Evolutionary conservation across 2,888 invertebrate species (phyloP), one percentile per base, ranked within the genome.

Genomic region (Caenorhabditis sinica): DNA sequence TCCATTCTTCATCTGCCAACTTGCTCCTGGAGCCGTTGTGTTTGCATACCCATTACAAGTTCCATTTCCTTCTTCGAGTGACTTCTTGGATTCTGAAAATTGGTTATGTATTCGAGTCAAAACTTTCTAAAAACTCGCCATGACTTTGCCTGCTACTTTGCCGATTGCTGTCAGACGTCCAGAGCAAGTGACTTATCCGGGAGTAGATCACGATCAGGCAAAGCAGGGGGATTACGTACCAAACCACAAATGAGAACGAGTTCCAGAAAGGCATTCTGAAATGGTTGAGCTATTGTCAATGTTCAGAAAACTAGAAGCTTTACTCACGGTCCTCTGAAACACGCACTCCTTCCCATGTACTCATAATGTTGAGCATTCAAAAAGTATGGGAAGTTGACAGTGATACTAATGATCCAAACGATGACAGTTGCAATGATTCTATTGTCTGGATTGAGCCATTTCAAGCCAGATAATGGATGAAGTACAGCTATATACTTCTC

Each of bases 151-250:
- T 61, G 28, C 83, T 86, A 60, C 85, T 84, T 23, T 74, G 65
- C 13, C 83, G 68, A 49, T 80, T 81, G 49, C 83, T 83, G 9
- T 82, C 85, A 2, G 86, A 81, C 36, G 77, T 91, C 96, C 96
- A 97, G 51, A 97, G 93, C 0, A 96, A 95, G 30, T 96, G 95
- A 3, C 96, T 96, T 76, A 97, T 96, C 90, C 95, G 95, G 45
- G 96, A 95, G 93, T 97, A 97, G 45, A 96, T 94, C 53, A 96
- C 94, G 0, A 93, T 93, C 95, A 97, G 96, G 33, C 96, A 95
- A 68, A 95, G 94, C 69, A 97, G 93, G 0, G 97, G 97, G 51
- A 96, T 94, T 56, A 96, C 94, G 93, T 96, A 97, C 84, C 96
- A 95, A 11, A 96, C 94, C 8, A 95, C 95, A 91, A 97, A 96